Base-by-base conservation (phyloP, 2,113 vertebrate genomes). In the Notothenia rossii region DNA sequence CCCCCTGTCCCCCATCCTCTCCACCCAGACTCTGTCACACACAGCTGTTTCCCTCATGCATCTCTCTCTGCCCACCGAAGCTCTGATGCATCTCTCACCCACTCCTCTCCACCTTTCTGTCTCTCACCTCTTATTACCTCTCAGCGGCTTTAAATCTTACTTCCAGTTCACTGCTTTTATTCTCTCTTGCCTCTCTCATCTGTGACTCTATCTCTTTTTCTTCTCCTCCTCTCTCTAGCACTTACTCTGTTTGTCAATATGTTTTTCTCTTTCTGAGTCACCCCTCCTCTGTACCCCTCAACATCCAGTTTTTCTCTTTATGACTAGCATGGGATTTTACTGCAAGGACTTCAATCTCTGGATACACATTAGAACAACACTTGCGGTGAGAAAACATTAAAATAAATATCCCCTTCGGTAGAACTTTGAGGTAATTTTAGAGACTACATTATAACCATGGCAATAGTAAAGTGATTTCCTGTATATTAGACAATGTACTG, bases 31-130 rank as follows among this genome's bases (percentile, higher is more conserved):
- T 75, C 84, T 82, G 91, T 90, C 93, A 90, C 88, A 79, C 69
- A 75, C 88, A 88, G 92, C 87, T 87, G 90, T 67, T 84, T 67
- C 77, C 71, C 83, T 85, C 58, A 12, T 87, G 65, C 75, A 56
- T 84, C 68, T 88, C 65, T 55, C 10, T 15, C 56, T 77, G 67
- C 55, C 71, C 73, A 64, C 58, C 73, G 51, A 76, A 63, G 69
- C 15, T 79, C 67, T 70, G 65, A 83, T 83, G 77, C 48, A 54
- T 85, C 73, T 67, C 62, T 7, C 0, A 3, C 14, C 73, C 29
- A 51, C 49, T 45, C 45, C 12, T 33, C 46, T 69, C 25, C 59
- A 9, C 61, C 65, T 60, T 18, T 74, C 40, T 56, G 59, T 72
- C 64, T 69, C 22, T 79, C 75, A 46, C 64, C 62, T 25, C 33